Base-by-base conservation (phyloP, 2,888 invertebrate species). In the Pseudococcus longispinus region DNA sequence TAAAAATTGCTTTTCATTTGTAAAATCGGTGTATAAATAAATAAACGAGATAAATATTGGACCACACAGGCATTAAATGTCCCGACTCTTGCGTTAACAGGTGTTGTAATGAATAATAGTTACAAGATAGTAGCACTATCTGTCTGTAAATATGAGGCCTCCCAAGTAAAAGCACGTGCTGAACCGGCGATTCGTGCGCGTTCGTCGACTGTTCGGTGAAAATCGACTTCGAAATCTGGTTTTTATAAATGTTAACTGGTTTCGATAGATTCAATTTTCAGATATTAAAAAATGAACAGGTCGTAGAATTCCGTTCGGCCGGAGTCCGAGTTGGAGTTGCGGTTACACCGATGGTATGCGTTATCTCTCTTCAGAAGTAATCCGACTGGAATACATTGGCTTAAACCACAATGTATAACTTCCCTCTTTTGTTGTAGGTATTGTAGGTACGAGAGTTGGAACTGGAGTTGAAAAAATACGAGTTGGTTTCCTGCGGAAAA, bases 121-220 rank as follows among this genome's bases (percentile, higher is more conserved):
- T 86, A 86, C 86, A 86, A 86, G 86, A 86, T 86, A 86, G 86
- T 86, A 86, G 86, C 86, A 86, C 86, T 86, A 86, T 86, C 86
- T 86, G 86, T 86, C 86, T 86, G 86, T 86, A 86, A 86, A 86
- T 86, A 86, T 86, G 86, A 86, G 86, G 86, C 86, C 86, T 86
- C 86, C 86, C 86, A 86, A 86, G 86, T 86, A 77, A 86, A 86
- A 77, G 86, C 86, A 86, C 86, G 86, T 86, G 86, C 86, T 86
- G 86, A 70, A 77, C 44, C 26, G 80, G 29, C 80, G 51, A 42
- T 51, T 86, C 86, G 86, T 86, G 77, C 44, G 55, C 74, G 70
- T 86, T 86, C 86, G 86, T 55, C 26, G 77, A 51, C 13, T n/a
- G 51, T 80, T 86, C 86, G 86, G 86, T 86, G 26, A 86, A 55